Conservation (phyloP, 64 coral and sea anemone species). For the Orbicella faveolata region DNA sequence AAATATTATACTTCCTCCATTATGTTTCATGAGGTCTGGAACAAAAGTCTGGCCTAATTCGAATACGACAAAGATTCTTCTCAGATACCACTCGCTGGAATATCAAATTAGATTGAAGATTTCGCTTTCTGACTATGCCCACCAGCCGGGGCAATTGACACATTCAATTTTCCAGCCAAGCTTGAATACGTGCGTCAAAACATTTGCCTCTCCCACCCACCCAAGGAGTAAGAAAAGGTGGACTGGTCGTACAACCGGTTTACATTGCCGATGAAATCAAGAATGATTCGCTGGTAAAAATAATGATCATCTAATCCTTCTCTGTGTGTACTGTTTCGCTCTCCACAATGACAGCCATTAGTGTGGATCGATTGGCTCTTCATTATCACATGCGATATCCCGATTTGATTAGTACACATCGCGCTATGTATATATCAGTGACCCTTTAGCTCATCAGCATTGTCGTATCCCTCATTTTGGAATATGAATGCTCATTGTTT, state of each 20-base stretch:
- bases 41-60: too few relatives aligned
- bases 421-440: not conserved
- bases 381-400: constrained; percentile 26
- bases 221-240: not conserved
- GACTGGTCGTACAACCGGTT: not conserved
- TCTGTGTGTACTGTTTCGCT: not conserved
- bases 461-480: not conserved
- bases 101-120: too few relatives aligned
- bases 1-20: too few relatives aligned
- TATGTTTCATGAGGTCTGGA: too few relatives aligned
- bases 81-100: too few relatives aligned
- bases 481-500: not conserved
- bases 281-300: not conserved
- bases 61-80: too few relatives aligned
- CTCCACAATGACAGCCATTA: not conserved
- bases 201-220: too few relatives aligned
- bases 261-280: not conserved
- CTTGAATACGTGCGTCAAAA: too few relatives aligned
- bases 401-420: not conserved
- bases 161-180: too few relatives aligned
- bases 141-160: too few relatives aligned
- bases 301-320: not conserved
- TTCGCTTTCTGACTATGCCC: too few relatives aligned
- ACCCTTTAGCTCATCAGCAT: not conserved
- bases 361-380: constrained; percentile 9